Evolutionary conservation across 1,140 invertebrate species (phyloP), one percentile per base, ranked within the genome.

Genomic region (Nixonia krombeini): DNA sequence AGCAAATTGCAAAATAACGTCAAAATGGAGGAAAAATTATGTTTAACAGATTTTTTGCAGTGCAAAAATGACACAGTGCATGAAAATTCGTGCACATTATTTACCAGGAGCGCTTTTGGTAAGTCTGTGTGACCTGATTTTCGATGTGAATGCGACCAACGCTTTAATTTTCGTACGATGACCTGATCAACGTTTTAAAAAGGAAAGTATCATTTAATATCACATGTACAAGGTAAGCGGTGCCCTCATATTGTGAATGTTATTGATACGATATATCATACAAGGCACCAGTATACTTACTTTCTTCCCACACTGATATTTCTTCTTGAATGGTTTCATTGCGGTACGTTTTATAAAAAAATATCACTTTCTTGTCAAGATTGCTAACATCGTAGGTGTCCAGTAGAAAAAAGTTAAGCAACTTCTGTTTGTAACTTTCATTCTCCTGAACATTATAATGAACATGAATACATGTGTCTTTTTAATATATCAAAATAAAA

Each of bases 281-380:
- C 64, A 79, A 68, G 76, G 78, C 16, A 78, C 78, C 8, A 79
- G 51, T 33, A 61, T 56, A 46, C 79, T 84, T 75, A 88, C 87
- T 86, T 82, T 88, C 86, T 70, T 89, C 87, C 70, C 87, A 83
- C 44, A 88, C 81, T 0, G 84, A 74, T 12, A 89, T 79, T 78
- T 89, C 88, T 73, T 88, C 86, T 64, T 88, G 85, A 16, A 86
- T 66, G 3, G 86, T 72, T 70, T 87, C 85, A 50, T 81, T 85
- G 44, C 82, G 81, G 51, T 85, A 86, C 0, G 88, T 88, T 65
- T 87, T 86, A 73, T 88, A 89, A 51, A 89, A 82, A 38, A 83
- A 87, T 51, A 88, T 62, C 9, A 86, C 62, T 28, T 86, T 84
- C 23, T 71, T 83, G 12, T 84, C 75, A 4, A 87, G 75, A 71